These are phyloP conservation scores for Bathynomus jamesi DNA, from an alignment of 1,140 invertebrate species.

Conservation along the genomic window DNA sequence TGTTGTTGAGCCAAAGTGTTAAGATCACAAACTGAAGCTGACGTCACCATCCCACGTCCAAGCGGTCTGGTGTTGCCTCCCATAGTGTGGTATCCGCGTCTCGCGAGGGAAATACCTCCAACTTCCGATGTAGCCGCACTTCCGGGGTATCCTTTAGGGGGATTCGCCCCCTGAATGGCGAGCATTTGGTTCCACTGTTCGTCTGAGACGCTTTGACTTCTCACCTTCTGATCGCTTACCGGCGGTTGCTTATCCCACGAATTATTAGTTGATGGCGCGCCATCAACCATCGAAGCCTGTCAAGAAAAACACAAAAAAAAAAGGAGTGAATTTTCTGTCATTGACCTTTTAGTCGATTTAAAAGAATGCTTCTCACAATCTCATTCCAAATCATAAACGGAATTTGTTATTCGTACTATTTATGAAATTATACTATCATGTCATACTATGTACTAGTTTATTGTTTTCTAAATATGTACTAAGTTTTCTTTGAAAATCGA, in stretches of 20 bases:
- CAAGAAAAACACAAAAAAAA: neutral
- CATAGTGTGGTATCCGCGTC: neutral
- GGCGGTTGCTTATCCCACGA: neutral
- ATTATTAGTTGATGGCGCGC: neutral
- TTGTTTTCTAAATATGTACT: no score
- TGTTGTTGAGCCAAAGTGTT: conserved; percentile 31
- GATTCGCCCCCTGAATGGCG: neutral
- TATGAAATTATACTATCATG: conserved; percentile 10
- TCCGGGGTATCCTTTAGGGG: neutral
- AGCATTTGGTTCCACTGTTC: conserved; percentile 34
- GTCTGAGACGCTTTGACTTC: conserved; percentile 34
- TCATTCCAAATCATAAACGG: neutral
- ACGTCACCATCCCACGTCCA: conserved; percentile 31
- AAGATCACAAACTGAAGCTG: conserved; percentile 34
- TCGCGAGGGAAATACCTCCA: neutral
- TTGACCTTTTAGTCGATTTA: no score
- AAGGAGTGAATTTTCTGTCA: no score
- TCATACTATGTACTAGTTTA: conserved; percentile 11
- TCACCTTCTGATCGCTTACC: neutral
- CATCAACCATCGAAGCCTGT: conserved; percentile 27
- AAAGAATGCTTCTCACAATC: neutral
- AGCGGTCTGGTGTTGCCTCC: conserved; percentile 6
- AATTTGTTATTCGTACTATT: neutral
- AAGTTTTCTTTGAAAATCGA: no score
- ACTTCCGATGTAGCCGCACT: neutral